Conservation (phyloP, 2,797 vertebrate species). For the Sebastes hubbsi region DNA sequence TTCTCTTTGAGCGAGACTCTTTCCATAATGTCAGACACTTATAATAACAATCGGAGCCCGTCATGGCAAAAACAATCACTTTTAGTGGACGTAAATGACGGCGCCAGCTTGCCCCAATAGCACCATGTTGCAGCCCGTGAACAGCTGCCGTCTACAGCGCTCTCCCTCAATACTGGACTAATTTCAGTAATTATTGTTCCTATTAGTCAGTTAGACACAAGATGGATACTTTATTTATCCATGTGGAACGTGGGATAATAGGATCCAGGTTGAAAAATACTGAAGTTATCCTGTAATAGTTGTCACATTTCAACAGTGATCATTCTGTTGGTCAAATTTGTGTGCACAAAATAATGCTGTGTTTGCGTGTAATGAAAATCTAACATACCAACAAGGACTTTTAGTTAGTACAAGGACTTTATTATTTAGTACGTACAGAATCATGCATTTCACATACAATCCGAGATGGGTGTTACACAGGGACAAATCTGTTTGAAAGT, state of each 20-base stretch:
- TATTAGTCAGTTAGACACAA: too few species aligned
- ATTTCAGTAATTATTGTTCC: too few species aligned
- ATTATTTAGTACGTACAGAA: neutral
- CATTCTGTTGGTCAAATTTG: neutral
- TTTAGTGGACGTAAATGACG: too few species aligned
- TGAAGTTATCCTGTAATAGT: neutral
- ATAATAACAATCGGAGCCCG: too few species aligned
- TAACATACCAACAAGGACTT: neutral
- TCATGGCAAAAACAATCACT: too few species aligned
- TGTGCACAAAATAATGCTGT: neutral
- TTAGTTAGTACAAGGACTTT: neutral
- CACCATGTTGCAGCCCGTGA: too few species aligned
- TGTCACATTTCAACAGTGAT: neutral
- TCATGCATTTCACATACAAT: neutral
- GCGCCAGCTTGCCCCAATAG: too few species aligned
- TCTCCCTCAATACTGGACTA: too few species aligned
- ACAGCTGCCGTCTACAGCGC: too few species aligned
- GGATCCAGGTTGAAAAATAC: too few species aligned
- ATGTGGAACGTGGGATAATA: neutral
- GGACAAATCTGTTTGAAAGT: constrained; percentile 17
- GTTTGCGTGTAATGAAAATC: neutral
- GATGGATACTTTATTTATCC: neutral
- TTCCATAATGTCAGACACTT: too few species aligned
- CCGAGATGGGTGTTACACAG: neutral
- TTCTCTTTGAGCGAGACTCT: too few species aligned